Conservation (phyloP, 92 coral and sea anemone genomes). For the Palythoa heliodiscus region DNA sequence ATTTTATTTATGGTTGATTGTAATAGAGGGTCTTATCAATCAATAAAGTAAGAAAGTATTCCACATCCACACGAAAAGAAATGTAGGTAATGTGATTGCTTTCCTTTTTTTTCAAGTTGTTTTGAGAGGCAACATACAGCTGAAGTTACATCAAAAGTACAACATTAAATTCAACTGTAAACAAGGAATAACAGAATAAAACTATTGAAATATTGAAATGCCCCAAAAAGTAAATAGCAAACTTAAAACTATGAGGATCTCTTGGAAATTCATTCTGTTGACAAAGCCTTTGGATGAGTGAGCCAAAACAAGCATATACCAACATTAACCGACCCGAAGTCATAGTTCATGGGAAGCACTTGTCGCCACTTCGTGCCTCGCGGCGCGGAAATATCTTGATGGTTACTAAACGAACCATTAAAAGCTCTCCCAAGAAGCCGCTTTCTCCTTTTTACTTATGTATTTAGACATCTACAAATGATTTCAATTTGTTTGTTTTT, state of each 20-base stretch:
- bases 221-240: neutral
- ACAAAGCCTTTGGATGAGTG: neutral
- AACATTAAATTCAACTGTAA: neutral
- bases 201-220: neutral
- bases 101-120: neutral
- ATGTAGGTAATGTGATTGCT: neutral
- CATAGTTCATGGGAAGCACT: slow-evolving; percentile 13
- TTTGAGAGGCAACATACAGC: neutral
- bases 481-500: slow-evolving; percentile 54
- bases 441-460: neutral
- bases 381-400: slow-evolving; percentile 42
- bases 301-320: neutral
- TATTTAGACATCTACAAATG: slow-evolving; percentile 47
- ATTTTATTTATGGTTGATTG: neutral
- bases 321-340: neutral
- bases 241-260: neutral
- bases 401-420: slow-evolving; percentile 33
- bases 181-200: neutral
- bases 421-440: slow-evolving; percentile 48
- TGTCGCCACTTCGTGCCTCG: slow-evolving; percentile 36
- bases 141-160: neutral
- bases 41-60: neutral
- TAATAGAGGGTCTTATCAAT: neutral
- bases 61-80: neutral
- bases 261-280: neutral